A percentile compares a stretch with the other conserved stretches of the same genome.
These are phyloP conservation scores for zebrafish (Danio rerio) DNA, from an alignment of 2,113 vertebrate genomes.

Conservation along the genomic window DNA sequence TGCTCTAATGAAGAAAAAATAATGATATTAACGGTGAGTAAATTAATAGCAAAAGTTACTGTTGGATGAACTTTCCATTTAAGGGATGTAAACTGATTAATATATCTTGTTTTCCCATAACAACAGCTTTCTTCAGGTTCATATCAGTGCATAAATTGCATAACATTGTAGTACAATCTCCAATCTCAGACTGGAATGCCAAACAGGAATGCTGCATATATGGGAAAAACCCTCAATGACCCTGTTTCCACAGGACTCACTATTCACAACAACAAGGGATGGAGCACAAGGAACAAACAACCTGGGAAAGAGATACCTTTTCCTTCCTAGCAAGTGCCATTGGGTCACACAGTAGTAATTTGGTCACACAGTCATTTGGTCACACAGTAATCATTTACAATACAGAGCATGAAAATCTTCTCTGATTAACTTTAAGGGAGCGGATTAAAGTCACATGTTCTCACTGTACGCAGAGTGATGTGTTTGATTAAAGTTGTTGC, in stretches of 20 bases:
- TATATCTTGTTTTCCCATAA: background rate
- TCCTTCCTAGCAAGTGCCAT: background rate
- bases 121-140: background rate
- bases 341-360: background rate
- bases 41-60: no score
- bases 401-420: background rate
- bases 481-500: background rate
- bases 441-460: slow-evolving; percentile 8
- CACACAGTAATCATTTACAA: slow-evolving; percentile 2
- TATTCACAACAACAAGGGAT: slow-evolving; percentile 33
- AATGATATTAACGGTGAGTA: no score
- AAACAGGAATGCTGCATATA: slow-evolving; percentile 27
- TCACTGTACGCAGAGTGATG: background rate
- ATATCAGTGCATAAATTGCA: background rate
- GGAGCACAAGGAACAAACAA: slow-evolving; percentile 7
- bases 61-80: no score
- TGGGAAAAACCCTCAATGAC: slow-evolving; percentile 45
- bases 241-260: slow-evolving; percentile 6
- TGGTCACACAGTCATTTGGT: background rate
- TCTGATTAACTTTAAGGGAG: background rate
- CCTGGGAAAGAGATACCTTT: slow-evolving; percentile 35
- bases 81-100: background rate
- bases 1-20: no score
- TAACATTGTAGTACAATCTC: slow-evolving; percentile 7
- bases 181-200: slow-evolving; percentile 36